Conservation (phyloP, 2,113 vertebrate genomes). For the Oncorhynchus masou region DNA sequence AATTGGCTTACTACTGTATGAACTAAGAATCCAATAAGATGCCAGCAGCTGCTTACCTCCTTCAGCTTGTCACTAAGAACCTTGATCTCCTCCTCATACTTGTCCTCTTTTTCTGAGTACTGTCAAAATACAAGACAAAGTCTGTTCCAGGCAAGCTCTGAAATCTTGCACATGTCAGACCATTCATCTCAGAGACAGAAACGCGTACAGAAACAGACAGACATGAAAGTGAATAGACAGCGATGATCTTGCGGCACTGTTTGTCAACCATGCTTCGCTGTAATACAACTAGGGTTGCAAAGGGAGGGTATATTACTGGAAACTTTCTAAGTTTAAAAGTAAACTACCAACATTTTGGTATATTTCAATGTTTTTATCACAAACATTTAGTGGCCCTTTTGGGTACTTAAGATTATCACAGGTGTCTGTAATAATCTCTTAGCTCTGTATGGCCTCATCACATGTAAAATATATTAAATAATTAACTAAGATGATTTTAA, state of each 20-base stretch:
- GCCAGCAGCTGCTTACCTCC: slow-evolving; percentile 78
- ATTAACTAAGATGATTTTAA: too few species aligned
- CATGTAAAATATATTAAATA: too few species aligned
- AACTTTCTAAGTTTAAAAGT: too few species aligned
- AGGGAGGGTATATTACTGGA: too few species aligned
- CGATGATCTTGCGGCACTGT: neutral
- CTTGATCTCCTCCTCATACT: slow-evolving; percentile 99
- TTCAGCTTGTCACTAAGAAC: slow-evolving; percentile 96
- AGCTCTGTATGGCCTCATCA: too few species aligned
- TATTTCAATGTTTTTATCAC: too few species aligned
- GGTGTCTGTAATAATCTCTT: too few species aligned
- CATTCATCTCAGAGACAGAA: neutral
- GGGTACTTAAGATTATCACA: too few species aligned
- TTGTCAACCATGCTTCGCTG: neutral
- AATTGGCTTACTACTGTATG: too few species aligned
- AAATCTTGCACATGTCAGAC: neutral
- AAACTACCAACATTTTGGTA: too few species aligned
- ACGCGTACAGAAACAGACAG: neutral
- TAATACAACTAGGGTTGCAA: neutral
- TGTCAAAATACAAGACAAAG: slow-evolving; percentile 55
- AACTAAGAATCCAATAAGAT: neutral
- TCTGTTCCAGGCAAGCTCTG: neutral
- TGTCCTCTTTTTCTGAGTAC: slow-evolving; percentile 99
- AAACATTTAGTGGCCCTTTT: too few species aligned
- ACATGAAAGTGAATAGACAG: neutral